A percentile compares a stretch with the other conserved stretches of the same genome.
Conservation (phyloP, 2,113 vertebrate genomes). For the Zootoca vivipara region DNA sequence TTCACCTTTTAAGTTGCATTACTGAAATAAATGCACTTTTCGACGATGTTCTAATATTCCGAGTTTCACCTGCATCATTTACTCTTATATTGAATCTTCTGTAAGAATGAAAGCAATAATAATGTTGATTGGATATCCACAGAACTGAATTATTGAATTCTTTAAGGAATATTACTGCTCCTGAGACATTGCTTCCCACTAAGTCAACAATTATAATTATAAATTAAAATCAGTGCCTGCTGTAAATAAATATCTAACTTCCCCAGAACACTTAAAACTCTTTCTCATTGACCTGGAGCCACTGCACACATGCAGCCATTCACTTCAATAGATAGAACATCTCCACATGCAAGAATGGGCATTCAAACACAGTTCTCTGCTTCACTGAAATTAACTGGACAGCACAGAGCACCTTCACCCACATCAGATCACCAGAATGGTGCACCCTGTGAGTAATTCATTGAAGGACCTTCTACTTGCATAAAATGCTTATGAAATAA, state of each 20-base stretch:
- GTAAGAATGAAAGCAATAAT: neutral
- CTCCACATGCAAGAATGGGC: neutral
- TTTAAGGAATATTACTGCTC: neutral
- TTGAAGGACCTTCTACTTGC: neutral
- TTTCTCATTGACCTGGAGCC: neutral
- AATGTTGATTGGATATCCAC: neutral
- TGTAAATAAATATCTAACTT: neutral
- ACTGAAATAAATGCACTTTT: no score
- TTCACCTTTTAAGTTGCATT: no score
- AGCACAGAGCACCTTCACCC: neutral
- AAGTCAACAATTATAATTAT: neutral
- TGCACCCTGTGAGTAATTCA: neutral
- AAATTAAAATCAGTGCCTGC: constrained; percentile 3
- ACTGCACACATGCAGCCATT: neutral
- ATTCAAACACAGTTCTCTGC: neutral
- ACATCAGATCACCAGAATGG: neutral
- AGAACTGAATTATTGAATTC: neutral
- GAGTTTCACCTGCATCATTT: no score
- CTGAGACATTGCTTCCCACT: neutral
- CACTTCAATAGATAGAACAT: neutral
- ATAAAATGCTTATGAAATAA: neutral
- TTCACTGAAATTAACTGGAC: neutral
- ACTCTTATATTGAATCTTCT: neutral
- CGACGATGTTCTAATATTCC: no score
- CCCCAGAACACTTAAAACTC: neutral